Evolutionary conservation across 2,113 vertebrate genomes (phyloP).

Genomic region (Gambusia holbrooki): DNA sequence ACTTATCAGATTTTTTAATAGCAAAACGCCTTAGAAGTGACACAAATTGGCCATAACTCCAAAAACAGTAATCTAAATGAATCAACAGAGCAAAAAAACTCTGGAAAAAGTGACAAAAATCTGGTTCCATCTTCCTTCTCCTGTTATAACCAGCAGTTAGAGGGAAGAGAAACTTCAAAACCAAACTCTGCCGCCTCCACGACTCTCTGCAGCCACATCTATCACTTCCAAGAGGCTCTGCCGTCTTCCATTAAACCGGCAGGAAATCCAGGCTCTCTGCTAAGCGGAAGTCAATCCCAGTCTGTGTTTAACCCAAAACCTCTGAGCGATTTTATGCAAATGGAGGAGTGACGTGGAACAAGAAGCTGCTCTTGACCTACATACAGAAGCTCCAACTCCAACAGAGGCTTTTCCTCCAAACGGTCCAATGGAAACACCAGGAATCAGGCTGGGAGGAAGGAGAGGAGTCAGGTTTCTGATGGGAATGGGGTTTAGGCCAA

Average conservation of each 20-base stretch:
- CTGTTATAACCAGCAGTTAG: conserved; percentile 57
- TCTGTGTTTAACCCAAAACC: conserved; percentile 21
- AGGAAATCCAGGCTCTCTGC: conserved; percentile 36
- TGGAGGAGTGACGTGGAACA: conserved; percentile 41
- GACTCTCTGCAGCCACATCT: conserved; percentile 27
- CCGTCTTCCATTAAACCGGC: neutral
- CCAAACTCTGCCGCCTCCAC: conserved; percentile 46
- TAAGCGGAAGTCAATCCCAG: conserved; percentile 25
- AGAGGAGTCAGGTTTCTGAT: conserved; percentile 29
- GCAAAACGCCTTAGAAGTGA: neutral
- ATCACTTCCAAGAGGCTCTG: conserved; percentile 19
- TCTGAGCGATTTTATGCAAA: conserved; percentile 68
- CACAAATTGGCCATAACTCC: too few relatives aligned
- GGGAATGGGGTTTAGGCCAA: conserved; percentile 58
- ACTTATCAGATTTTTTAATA: too few relatives aligned
- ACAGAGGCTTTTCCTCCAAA: neutral
- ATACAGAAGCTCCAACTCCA: conserved; percentile 44
- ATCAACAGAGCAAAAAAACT: conserved; percentile 4
- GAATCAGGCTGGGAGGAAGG: conserved; percentile 34
- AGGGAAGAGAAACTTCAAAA: conserved; percentile 52
- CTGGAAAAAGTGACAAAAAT: neutral
- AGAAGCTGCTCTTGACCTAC: conserved; percentile 76
- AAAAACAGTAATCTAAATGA: neutral
- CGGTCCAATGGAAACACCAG: conserved; percentile 18
- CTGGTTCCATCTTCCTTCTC: conserved; percentile 12